These are phyloP conservation scores for Delichon dasypus DNA, from an alignment of 2,797 vertebrate genomes.

Conservation along the genomic window DNA sequence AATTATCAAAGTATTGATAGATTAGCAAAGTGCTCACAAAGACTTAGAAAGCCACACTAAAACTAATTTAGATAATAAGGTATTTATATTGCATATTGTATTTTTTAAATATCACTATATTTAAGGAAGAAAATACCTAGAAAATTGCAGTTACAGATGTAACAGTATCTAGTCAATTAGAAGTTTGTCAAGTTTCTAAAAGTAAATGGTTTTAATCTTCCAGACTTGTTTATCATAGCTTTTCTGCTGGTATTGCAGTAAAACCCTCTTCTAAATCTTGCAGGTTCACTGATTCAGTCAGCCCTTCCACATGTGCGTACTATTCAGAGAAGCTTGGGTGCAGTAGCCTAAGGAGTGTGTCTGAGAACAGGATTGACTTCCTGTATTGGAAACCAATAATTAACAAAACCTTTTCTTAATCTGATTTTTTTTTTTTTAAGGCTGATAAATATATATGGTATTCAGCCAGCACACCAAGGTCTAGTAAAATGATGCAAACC, in stretches of 20 bases:
- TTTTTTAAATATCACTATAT: background rate
- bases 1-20: background rate
- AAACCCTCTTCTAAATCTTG: background rate
- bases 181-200: background rate
- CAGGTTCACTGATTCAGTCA: background rate
- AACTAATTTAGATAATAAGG: background rate
- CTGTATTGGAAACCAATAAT: background rate
- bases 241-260: background rate
- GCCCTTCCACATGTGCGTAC: background rate
- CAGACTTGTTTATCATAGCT: background rate
- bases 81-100: background rate
- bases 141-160: background rate
- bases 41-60: background rate
- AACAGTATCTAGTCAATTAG: background rate
- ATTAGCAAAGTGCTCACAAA: background rate
- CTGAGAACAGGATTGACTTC: constrained; percentile 8
- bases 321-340: background rate
- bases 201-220: background rate
- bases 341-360: background rate
- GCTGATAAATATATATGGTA: background rate
- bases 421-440: background rate
- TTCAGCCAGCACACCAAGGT: background rate
- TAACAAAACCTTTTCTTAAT: constrained; percentile 3
- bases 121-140: background rate
- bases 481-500: background rate